phyloP scores from a whole-genome alignment of 2,888 invertebrate species.

The Melanostoma mellinum region DNA sequence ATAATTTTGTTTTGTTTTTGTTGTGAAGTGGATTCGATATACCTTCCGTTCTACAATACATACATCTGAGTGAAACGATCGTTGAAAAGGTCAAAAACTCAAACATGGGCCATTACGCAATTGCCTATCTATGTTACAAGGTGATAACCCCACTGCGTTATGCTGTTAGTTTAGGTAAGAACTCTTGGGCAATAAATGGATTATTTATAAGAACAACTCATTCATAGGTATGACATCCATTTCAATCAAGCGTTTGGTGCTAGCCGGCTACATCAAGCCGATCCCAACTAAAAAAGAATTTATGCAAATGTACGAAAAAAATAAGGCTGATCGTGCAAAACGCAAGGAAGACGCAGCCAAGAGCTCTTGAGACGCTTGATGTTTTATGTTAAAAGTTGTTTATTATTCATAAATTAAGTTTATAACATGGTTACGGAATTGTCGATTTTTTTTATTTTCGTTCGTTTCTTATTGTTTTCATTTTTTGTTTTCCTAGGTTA shows the following conservation, averaged over 20 bases:
- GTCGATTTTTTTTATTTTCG: no score
- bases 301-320: conserved; percentile 85
- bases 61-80: conserved; percentile 90
- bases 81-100: conserved; percentile 90
- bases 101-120: conserved; percentile 93
- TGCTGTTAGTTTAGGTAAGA: conserved; percentile 92
- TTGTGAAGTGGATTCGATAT: conserved; percentile 94
- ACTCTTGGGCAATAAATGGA: neutral
- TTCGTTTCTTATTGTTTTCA: no score
- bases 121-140: conserved; percentile 96
- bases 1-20: conserved; percentile 10
- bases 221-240: conserved; percentile 91
- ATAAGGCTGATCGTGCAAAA: conserved; percentile 78
- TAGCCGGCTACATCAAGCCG: conserved; percentile 92
- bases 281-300: conserved; percentile 87
- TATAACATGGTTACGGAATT: conserved; percentile 30
- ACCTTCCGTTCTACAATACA: conserved; percentile 88
- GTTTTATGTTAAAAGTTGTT: conserved; percentile 7
- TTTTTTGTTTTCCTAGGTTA: no score
- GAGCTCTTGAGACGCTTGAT: neutral
- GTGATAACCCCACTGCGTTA: conserved; percentile 94
- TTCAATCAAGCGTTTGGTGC: conserved; percentile 90
- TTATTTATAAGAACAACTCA: neutral
- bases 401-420: conserved; percentile 25
- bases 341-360: conserved; percentile 61